These are phyloP conservation scores for Tiphia femorata DNA, from an alignment of 2,888 invertebrate species.

Conservation along the genomic window DNA sequence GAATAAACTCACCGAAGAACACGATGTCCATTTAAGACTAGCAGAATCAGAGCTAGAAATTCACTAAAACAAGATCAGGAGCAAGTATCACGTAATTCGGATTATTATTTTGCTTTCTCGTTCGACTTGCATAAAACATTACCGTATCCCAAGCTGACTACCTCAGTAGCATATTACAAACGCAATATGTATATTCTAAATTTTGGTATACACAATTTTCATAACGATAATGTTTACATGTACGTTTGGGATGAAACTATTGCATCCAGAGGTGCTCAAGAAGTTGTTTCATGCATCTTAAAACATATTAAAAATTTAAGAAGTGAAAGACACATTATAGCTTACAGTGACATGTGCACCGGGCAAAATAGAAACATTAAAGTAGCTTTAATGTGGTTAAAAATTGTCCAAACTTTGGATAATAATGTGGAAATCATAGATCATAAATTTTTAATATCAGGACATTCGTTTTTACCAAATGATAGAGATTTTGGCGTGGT, in stretches of 20 bases:
- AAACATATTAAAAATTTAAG: conserved; percentile 19
- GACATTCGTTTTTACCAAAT: conserved; percentile 44
- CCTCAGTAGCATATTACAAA: conserved; percentile 15
- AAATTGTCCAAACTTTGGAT: conserved; percentile 34
- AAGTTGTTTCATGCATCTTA: conserved; percentile 29
- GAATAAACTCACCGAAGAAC: conserved; percentile 34
- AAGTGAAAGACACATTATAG: conserved; percentile 19
- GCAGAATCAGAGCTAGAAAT: conserved; percentile 45
- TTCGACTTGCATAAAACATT: conserved; percentile 13
- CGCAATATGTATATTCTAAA: conserved; percentile 20
- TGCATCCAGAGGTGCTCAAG: conserved; percentile 51
- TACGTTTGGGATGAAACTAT: neutral
- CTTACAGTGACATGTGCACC: conserved; percentile 25
- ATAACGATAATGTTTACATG: conserved; percentile 28
- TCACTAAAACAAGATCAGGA: conserved; percentile 41
- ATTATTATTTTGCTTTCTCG: conserved; percentile 19
- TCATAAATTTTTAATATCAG: conserved; percentile 36
- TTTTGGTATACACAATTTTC: conserved; percentile 31
- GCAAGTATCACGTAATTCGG: conserved; percentile 20
- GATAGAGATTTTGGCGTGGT: conserved; percentile 45
- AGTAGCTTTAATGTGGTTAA: conserved; percentile 34
- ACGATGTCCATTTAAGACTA: conserved; percentile 40
- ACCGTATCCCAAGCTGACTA: conserved; percentile 19
- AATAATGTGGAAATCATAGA: conserved; percentile 32
- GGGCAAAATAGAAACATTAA: conserved; percentile 38